Percentiles rank a stretch among this genome's conserved stretches.
These are phyloP conservation scores for Scelioninae gen. 1 DNA, from an alignment of 2,888 invertebrate species.

Conservation along the genomic window DNA sequence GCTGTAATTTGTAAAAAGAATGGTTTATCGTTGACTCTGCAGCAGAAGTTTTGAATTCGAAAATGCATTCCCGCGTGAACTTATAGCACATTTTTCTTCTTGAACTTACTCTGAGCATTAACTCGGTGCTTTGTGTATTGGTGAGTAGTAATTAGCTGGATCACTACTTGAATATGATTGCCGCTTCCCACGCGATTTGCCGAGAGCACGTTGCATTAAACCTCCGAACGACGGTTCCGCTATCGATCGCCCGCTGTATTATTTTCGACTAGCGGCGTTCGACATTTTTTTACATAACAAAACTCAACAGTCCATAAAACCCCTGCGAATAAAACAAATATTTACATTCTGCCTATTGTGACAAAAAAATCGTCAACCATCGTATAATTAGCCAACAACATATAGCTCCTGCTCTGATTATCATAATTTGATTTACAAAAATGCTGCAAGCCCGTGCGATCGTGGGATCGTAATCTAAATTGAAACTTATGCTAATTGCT, in stretches of 20 bases:
- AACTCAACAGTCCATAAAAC: slow-evolving; percentile 40
- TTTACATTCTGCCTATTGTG: slow-evolving; percentile 14
- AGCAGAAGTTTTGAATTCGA: slow-evolving; percentile 28
- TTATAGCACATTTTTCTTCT: slow-evolving; percentile 62
- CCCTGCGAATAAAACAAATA: slow-evolving; percentile 19
- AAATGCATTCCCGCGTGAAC: slow-evolving; percentile 41
- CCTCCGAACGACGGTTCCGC: slow-evolving; percentile 61
- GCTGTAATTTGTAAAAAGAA: slow-evolving; percentile 20
- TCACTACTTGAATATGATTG: slow-evolving; percentile 73
- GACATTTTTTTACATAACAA: slow-evolving; percentile 56
- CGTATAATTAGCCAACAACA: slow-evolving; percentile 33
- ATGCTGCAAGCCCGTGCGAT: no score
- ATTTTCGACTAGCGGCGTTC: slow-evolving; percentile 50
- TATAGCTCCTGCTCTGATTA: slow-evolving; percentile 18
- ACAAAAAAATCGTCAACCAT: slow-evolving; percentile 1
- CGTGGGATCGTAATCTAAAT: slow-evolving; percentile 28
- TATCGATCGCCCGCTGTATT: slow-evolving; percentile 62
- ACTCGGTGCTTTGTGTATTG: slow-evolving; percentile 76
- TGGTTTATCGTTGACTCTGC: slow-evolving; percentile 1
- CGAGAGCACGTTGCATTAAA: slow-evolving; percentile 65
- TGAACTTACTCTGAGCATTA: slow-evolving; percentile 74
- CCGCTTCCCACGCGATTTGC: slow-evolving; percentile 73
- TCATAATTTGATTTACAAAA: slow-evolving; percentile 22
- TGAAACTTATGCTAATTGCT: slow-evolving; percentile 52
- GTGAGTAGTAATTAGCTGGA: slow-evolving; percentile 73